Evolutionary conservation across 2,888 invertebrate genomes (phyloP), one percentile per base, ranked within the genome.

Genomic region (Amiota minor): DNA sequence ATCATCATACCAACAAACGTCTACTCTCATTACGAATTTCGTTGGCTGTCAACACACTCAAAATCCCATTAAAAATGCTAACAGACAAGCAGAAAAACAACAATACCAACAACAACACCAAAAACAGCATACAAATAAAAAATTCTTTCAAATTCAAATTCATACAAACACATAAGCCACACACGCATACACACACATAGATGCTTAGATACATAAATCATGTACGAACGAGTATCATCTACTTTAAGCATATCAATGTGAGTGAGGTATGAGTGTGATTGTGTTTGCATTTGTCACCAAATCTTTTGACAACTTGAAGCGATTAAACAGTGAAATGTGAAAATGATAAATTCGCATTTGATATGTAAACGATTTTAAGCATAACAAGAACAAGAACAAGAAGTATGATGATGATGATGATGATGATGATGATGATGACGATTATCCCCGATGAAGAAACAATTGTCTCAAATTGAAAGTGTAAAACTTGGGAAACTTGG

Each of bases 301-400:
- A 69, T 72, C 67, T 68, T 68, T 68, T 68, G 67, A 68, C 67
- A 68, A 68, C 67, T 68, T 68, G 67, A 68, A 68, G 50, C 67
- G 67, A 68, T 68, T 68, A 68, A 68, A 68, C 67, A 68, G 67
- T 68, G 67, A 68, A 68, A 50, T 68, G 67, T 68, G 67, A 68
- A 50, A 20, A 68, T 68, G 67, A 68, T 68, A 68, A 68, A 68
- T 68, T 68, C 50, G 47, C 23, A 53, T 68, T 68, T 50, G 23
- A 53, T 50, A 68, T 35, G 47, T 50, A 50, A 20, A 50, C 50
- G 67, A 18, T 16, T 53, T 35, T 35, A 6, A 35, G 35, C 35
- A 35, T 35, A 35, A 35, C 35, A 35, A 35, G 6, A 35, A 35
- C 35, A 35, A 35, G 6, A 35, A 35, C 35, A 35, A 35, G 35